A percentile compares a stretch with the other conserved stretches of the same genome.
Conservation (phyloP, 2,113 vertebrate genomes). For the Caracal caracal region DNA sequence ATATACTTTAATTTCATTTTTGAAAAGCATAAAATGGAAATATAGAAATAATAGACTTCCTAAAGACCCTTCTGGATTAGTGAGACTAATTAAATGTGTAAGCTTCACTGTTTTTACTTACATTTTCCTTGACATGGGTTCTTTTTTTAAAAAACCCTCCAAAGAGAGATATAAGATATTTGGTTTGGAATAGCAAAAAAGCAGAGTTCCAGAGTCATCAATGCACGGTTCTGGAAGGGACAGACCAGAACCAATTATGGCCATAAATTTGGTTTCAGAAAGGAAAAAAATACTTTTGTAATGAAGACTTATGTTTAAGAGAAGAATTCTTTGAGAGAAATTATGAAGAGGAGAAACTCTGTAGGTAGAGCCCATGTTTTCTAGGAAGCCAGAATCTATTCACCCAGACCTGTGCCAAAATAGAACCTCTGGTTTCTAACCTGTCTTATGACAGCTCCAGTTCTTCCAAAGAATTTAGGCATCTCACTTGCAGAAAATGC, state of each 20-base stretch:
- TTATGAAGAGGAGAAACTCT: neutral
- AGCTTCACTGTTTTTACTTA: neutral
- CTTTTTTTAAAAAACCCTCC: neutral
- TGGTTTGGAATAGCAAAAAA: neutral
- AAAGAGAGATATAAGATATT: neutral
- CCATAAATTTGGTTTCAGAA: neutral
- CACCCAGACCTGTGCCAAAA: neutral
- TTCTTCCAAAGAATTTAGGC: neutral
- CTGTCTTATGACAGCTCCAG: neutral
- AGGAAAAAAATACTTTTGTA: neutral
- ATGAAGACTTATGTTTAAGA: neutral
- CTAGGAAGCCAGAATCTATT: neutral
- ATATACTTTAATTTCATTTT: slow-evolving; percentile 12
- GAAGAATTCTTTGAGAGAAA: neutral
- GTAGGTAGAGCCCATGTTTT: neutral
- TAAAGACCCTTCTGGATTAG: neutral
- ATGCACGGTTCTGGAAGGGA: neutral
- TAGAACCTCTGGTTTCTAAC: neutral
- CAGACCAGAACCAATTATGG: neutral
- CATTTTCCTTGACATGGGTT: neutral
- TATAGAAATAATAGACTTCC: neutral
- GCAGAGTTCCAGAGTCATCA: neutral
- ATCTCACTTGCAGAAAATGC: neutral
- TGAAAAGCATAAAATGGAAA: neutral
- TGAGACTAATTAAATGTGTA: neutral